Base-by-base conservation (phyloP, 2,113 vertebrate genomes). In the Cygnus atratus region DNA sequence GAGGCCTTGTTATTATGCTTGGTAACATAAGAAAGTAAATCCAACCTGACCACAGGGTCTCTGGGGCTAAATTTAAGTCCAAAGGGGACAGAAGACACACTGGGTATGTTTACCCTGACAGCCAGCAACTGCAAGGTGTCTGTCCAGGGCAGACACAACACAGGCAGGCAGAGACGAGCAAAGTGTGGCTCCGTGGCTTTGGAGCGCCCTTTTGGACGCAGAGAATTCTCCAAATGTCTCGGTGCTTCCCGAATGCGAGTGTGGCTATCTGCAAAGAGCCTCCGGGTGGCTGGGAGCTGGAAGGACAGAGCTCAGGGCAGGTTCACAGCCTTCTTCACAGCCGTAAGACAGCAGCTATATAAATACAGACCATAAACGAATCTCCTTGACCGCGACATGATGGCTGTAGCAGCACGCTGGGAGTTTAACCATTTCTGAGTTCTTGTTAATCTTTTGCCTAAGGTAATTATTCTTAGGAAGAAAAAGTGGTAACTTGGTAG, bases 81-180 rank as follows among this genome's bases (percentile, higher is more conserved):
- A 11, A 77, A 57, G 11, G 66, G 52, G 48, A 92, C 66, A 85
- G 71, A 92, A 78, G 46, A 25, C 48, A 24, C 3, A 5, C 4
- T 11, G n/a, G 54, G 9, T 29, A 5, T 12, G 62, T 71, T 86
- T 79, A 20, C 72, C 70, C 61, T 61, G 52, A 41, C 41, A 52
- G 59, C 22, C 10, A 4, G 22, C 70, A 66, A 33, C 57, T 24
- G 29, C 43, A 59, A 33, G 63, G 62, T 0, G 0, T 35, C 63
- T 63, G 48, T 63, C 33, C 43, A 22, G 75, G 43, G 26, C 68
- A 71, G 61, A 39, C 26, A 48, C 35, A 13, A 8, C 25, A 11
- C 43, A 33, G 0, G 0, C 11, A 19, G 0, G 3, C 39, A 50
- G 12, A 29, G 62, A 28, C 46, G 4, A 5, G 46, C 46, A 21